Percentiles rank a stretch among this genome's conserved stretches.
Evolutionary conservation across 2,797 vertebrate genomes (phyloP).

Genomic region (Corythornis leucogaster): DNA sequence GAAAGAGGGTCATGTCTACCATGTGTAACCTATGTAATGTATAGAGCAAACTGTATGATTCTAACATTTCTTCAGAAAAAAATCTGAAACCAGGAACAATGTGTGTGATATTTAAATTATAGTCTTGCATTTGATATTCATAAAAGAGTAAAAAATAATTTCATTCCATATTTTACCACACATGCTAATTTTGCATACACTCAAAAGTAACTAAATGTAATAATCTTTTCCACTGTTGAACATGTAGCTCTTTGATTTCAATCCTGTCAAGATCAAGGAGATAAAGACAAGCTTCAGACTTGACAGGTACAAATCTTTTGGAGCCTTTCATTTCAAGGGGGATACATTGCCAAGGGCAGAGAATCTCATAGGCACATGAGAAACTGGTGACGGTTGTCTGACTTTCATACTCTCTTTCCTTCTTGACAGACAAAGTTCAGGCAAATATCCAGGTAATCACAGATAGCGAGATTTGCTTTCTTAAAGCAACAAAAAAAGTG

Average conservation of each 20-base stretch:
- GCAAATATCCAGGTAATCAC: conserved; percentile 54
- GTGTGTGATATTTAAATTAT: neutral
- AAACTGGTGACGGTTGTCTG: conserved; percentile 35
- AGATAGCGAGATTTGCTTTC: conserved; percentile 38
- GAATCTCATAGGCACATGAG: conserved; percentile 14
- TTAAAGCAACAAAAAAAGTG: neutral
- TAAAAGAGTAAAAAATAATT: neutral
- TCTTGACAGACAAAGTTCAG: conserved; percentile 46
- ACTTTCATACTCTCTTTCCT: conserved; percentile 31
- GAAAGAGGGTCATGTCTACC: neutral
- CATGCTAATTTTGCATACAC: neutral
- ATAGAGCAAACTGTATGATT: neutral
- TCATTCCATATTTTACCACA: neutral
- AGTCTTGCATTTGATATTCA: neutral
- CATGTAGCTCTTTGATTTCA: conserved; percentile 50
- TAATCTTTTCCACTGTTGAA: conserved; percentile 14
- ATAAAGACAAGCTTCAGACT: conserved; percentile 48
- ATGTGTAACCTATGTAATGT: neutral
- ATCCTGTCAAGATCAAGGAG: conserved; percentile 52
- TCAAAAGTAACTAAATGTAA: neutral
- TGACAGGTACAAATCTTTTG: conserved; percentile 60
- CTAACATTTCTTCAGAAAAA: neutral
- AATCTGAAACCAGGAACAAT: neutral
- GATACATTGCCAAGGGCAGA: conserved; percentile 8
- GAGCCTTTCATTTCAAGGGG: conserved; percentile 33